These are phyloP conservation scores for Gymnopithys bicolor DNA, from an alignment of 2,797 vertebrate species.

Conservation along the genomic window DNA sequence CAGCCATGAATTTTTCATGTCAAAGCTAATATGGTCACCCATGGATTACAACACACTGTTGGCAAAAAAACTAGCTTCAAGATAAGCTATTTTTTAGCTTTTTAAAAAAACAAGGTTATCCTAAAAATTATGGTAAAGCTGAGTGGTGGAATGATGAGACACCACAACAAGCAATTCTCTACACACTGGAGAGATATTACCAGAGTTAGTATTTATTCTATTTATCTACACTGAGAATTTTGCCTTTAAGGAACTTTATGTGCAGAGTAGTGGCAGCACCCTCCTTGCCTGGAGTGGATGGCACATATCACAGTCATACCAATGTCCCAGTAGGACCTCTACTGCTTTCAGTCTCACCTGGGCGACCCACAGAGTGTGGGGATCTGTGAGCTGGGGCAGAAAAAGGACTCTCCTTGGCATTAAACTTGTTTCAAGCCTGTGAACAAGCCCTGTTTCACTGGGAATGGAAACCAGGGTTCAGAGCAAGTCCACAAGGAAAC, in stretches of 20 bases:
- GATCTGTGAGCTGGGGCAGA: not conserved
- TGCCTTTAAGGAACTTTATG: not conserved
- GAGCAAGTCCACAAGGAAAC: not conserved
- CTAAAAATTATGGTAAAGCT: not conserved
- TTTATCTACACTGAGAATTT: not conserved
- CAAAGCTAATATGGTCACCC: not conserved
- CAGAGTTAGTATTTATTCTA: not conserved
- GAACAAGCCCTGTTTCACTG: not conserved
- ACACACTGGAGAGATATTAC: not conserved
- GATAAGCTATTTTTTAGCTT: not conserved
- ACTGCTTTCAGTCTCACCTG: not conserved
- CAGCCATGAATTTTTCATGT: constrained; percentile 14
- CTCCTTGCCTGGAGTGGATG: accelerated
- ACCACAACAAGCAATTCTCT: not conserved
- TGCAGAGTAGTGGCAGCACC: not conserved
- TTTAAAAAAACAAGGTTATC: not conserved
- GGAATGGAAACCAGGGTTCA: not conserved
- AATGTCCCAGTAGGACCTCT: not conserved
- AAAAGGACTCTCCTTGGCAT: not conserved
- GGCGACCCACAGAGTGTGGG: not conserved
- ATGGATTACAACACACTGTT: not conserved
- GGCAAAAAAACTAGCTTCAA: not conserved
- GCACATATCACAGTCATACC: not conserved
- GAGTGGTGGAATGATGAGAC: not conserved
- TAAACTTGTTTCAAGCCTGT: accelerated